These are phyloP conservation scores for Onychomys torridus DNA, from an alignment of 2,797 vertebrate genomes.

Conservation along the genomic window DNA sequence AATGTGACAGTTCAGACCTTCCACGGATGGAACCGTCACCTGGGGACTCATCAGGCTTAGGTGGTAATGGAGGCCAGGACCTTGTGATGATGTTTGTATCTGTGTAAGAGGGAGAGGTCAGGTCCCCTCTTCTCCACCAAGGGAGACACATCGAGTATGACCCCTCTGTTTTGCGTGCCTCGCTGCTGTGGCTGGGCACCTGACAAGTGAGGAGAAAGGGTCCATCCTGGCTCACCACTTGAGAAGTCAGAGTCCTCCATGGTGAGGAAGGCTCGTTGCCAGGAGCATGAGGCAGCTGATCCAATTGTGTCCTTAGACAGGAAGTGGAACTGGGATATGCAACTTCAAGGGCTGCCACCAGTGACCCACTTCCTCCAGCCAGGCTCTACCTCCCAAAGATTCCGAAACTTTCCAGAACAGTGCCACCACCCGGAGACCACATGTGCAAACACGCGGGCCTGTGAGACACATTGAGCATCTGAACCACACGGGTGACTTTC, in stretches of 20 bases:
- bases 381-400: not conserved
- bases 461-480: not conserved
- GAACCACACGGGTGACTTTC: not conserved
- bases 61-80: fast-evolving
- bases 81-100: not conserved
- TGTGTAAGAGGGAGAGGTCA: not conserved
- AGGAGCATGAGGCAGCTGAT: not conserved
- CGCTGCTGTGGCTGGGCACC: not conserved
- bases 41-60: not conserved
- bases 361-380: not conserved
- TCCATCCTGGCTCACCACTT: not conserved
- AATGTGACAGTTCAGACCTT: not conserved
- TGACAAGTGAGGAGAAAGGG: not conserved
- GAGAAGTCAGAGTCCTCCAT: not conserved
- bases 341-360: not conserved
- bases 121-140: not conserved
- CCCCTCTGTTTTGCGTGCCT: not conserved
- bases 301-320: not conserved
- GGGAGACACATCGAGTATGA: not conserved
- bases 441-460: not conserved
- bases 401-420: not conserved
- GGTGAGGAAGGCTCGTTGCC: not conserved
- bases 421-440: not conserved
- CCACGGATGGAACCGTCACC: not conserved
- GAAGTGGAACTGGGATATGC: no score